phyloP scores from a whole-genome alignment of 2,113 vertebrate genomes.

The Brachyhypopomus occidentalis region DNA sequence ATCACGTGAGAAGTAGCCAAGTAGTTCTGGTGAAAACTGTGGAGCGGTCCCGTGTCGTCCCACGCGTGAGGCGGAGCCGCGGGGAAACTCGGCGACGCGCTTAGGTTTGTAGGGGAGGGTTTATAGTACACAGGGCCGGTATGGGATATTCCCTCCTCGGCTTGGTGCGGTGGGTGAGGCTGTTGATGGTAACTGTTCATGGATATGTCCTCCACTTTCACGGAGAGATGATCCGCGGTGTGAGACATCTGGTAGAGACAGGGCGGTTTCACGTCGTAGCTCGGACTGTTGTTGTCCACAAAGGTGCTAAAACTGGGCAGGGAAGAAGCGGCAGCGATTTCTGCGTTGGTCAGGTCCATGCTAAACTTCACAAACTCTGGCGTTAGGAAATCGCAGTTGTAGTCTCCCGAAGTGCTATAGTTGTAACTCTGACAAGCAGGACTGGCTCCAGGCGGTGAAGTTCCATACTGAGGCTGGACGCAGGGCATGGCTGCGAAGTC shows the following conservation, averaged over 20 bases:
- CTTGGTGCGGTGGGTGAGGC: slow-evolving; percentile 79
- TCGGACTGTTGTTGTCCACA: slow-evolving; percentile 83
- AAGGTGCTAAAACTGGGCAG: slow-evolving; percentile 87
- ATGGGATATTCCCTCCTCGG: slow-evolving; percentile 86
- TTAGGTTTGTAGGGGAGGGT: slow-evolving; percentile 82
- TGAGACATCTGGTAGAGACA: slow-evolving; percentile 94
- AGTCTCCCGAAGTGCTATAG: slow-evolving; percentile 86
- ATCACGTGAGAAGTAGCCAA: slow-evolving; percentile 87
- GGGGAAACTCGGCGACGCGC: slow-evolving; percentile 53
- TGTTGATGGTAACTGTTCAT: slow-evolving; percentile 84
- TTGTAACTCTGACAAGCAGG: slow-evolving; percentile 90
- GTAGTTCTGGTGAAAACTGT: slow-evolving; percentile 91
- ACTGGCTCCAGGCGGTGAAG: slow-evolving; percentile 96
- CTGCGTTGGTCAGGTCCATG: slow-evolving; percentile 99
- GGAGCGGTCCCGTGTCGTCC: slow-evolving; percentile 89
- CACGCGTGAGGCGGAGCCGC: slow-evolving; percentile 79
- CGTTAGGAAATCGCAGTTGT: slow-evolving; percentile 94
- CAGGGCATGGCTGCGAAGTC: slow-evolving; percentile 92
- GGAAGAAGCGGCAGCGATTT: slow-evolving; percentile 87
- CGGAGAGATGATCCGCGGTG: slow-evolving; percentile 85
- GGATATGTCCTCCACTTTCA: slow-evolving; percentile 93
- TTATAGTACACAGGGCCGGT: slow-evolving; percentile 91
- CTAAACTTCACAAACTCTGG: slow-evolving; percentile 99
- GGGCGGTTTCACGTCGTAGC: slow-evolving; percentile 92
- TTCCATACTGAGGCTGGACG: slow-evolving; percentile 95